These are phyloP conservation scores for Sarcophaga variegata DNA, from an alignment of 2,888 invertebrate species.

Conservation along the genomic window DNA sequence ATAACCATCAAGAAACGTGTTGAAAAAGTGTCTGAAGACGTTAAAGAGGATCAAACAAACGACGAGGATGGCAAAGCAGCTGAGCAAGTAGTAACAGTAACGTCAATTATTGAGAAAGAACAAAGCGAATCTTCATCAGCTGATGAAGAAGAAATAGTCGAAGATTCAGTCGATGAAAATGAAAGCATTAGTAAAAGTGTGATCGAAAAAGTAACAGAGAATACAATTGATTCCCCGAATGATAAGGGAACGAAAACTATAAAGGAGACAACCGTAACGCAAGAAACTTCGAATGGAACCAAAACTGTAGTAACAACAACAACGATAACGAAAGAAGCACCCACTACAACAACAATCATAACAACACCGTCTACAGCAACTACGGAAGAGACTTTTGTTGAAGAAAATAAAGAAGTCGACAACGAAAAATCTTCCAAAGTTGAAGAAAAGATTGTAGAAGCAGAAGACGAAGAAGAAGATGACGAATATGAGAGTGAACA, in stretches of 20 bases:
- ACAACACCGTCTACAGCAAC: conserved; percentile 21
- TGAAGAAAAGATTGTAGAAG: not conserved
- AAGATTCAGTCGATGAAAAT: not conserved
- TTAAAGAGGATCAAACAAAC: conserved; percentile 1
- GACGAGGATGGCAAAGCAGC: conserved; percentile 26
- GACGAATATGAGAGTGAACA: conserved; percentile 8
- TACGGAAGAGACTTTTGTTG: conserved; percentile 21
- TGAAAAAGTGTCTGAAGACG: not conserved
- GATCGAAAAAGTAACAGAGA: conserved; percentile 35
- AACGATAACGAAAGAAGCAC: not conserved
- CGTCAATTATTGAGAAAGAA: not conserved
- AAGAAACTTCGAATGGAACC: conserved; percentile 16
- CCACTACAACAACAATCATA: conserved; percentile 3
- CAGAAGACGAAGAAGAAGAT: conserved; percentile 1
- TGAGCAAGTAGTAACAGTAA: conserved; percentile 23
- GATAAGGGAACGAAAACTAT: conserved; percentile 1
- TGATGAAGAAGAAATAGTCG: conserved; percentile 2
- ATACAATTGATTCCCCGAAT: conserved; percentile 16
- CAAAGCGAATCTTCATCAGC: not conserved
- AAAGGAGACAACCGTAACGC: conserved; percentile 8
- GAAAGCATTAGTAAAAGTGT: conserved; percentile 42
- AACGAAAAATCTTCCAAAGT: not conserved
- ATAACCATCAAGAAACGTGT: not conserved
- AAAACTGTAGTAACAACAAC: not conserved
- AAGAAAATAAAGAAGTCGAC: conserved; percentile 24